phyloP scores from a whole-genome alignment of 2,888 invertebrate species.

The Girardia tigrina region DNA sequence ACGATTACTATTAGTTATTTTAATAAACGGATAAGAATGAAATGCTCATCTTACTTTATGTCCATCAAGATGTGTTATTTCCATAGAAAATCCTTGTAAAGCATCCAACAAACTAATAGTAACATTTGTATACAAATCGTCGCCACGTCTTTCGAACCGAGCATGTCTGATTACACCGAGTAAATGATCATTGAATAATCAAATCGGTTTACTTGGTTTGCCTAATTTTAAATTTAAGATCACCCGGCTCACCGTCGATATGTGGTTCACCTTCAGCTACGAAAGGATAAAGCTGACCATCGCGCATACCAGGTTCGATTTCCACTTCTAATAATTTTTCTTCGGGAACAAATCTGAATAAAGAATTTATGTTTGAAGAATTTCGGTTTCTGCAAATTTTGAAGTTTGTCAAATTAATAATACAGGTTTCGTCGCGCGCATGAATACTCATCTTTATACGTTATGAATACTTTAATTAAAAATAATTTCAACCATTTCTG shows the following conservation, averaged over 20 bases:
- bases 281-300: conserved; percentile 62
- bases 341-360: conserved; percentile 65
- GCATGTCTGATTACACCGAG: conserved; percentile 56
- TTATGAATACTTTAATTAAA: too few species aligned
- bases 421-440: too few species aligned
- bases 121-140: conserved; percentile 92
- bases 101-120: conserved; percentile 78
- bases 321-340: conserved; percentile 72
- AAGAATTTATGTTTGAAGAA: too few species aligned
- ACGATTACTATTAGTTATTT: too few species aligned
- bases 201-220: conserved; percentile 46
- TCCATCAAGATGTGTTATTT: conserved; percentile 80
- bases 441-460: too few species aligned
- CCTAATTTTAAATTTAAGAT: conserved; percentile 68
- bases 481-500: too few species aligned
- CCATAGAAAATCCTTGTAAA: conserved; percentile 68
- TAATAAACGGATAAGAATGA: too few species aligned
- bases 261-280: conserved; percentile 68
- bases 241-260: conserved; percentile 95
- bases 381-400: too few species aligned
- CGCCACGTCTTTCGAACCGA: conserved; percentile 72
- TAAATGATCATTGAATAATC: neutral
- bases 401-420: too few species aligned
- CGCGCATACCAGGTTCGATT: conserved; percentile 82
- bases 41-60: conserved; percentile 69